Conservation (phyloP, 1,140 invertebrate genomes). For the Ceratina japonica region DNA sequence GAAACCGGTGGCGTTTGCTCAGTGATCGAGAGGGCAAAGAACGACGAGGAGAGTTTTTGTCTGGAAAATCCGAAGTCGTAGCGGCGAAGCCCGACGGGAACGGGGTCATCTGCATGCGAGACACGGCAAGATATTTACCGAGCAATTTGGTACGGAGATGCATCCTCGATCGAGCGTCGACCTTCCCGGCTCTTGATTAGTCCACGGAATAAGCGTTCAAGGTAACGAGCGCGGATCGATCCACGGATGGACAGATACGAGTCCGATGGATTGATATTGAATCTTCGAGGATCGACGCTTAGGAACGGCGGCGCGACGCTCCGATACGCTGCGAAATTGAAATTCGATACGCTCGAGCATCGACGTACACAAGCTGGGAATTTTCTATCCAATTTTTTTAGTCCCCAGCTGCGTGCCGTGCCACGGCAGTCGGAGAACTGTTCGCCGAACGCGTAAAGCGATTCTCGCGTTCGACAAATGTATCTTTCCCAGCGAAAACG, state of each 20-base stretch:
- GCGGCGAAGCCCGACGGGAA: background rate
- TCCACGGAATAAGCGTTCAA: background rate
- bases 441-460: too few relatives aligned
- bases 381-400: too few relatives aligned
- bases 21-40: conserved; percentile 4
- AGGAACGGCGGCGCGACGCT: background rate
- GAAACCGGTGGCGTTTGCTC: conserved; percentile 9
- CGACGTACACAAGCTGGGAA: background rate
- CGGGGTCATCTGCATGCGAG: conserved; percentile 21
- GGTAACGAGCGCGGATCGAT: conserved; percentile 3
- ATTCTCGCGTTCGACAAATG: too few relatives aligned
- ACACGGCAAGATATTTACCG: conserved; percentile 27
- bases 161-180: background rate
- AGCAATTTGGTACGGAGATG: conserved; percentile 18
- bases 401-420: too few relatives aligned
- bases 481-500: too few relatives aligned
- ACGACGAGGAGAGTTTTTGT: conserved; percentile 3
- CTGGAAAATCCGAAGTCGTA: background rate
- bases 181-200: conserved; percentile 17
- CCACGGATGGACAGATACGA: background rate
- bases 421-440: too few relatives aligned
- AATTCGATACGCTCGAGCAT: background rate
- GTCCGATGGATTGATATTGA: conserved; percentile 17
- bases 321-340: background rate
- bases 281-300: background rate